Evolutionary conservation across 2,113 vertebrate genomes (phyloP).

Genomic region (Aplodontia rufa): DNA sequence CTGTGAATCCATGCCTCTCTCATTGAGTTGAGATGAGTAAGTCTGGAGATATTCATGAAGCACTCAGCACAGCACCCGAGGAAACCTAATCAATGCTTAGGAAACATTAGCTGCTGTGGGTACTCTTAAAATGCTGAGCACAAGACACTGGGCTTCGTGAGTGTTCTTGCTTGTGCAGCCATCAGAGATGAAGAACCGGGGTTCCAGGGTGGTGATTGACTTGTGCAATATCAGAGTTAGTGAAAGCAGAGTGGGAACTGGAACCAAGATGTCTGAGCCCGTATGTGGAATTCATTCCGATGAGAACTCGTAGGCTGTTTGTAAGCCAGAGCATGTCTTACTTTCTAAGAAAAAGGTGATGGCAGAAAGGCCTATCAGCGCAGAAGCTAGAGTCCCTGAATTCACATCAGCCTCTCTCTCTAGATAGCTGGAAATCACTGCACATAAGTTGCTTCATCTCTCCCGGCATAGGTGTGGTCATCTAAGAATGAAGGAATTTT

Average conservation of each 20-base stretch:
- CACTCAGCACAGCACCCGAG: background rate
- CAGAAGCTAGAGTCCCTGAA: background rate
- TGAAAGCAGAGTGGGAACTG: background rate
- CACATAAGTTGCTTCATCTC: background rate
- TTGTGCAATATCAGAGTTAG: background rate
- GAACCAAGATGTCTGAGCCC: background rate
- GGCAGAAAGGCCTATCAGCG: background rate
- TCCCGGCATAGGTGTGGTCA: background rate
- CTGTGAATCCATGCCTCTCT: background rate
- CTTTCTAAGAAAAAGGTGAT: background rate
- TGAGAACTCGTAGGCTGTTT: background rate
- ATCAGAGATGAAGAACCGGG: background rate
- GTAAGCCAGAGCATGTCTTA: background rate
- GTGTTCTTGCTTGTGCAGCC: background rate
- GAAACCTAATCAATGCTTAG: background rate
- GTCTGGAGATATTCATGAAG: background rate
- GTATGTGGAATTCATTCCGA: background rate
- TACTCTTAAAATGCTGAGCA: background rate
- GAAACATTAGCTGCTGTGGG: background rate
- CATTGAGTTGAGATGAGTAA: background rate
- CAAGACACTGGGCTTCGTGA: background rate
- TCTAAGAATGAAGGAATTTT: background rate
- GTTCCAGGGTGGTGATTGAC: background rate
- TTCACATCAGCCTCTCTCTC: background rate
- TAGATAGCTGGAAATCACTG: background rate